Evolutionary conservation across 2,113 vertebrate species (phyloP), one percentile per base, ranked within the genome.

Genomic region (Trichomycterus rosablanca): DNA sequence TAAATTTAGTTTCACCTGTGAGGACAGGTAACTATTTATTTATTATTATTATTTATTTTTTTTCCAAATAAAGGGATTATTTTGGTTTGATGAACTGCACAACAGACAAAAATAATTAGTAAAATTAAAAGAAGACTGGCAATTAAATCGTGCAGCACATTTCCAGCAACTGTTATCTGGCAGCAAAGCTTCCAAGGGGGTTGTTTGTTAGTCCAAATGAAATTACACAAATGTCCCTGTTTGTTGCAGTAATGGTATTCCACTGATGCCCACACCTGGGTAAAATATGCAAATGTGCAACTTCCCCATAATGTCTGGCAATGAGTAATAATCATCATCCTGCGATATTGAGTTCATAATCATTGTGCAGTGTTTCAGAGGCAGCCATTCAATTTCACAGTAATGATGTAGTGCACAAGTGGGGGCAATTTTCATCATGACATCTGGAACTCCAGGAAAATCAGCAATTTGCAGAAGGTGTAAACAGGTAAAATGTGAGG

Each of bases 191-290:
- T 59, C 54, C 65, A 58, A 59, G 18, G 65, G 59, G 64, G 49
- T 37, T 54, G 70, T 63, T 72, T 67, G 64, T 63, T 59, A 67
- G 64, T 48, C 20, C 42, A 72, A 71, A 72, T 64, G 67, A 62
- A 72, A 72, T 72, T 67, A 72, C 70, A 72, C 24, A 40, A 63
- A 59, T 72, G 54, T 72, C 54, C 70, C 54, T 63, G 49, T 72
- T 67, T 68, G 70, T 43, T 9, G 14, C 44, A 49, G 64, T 67
- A 67, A 68, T 63, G 59, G 59, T 54, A 68, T 72, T 64, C 59
- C 54, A 23, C 70, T 64, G 70, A 72, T 67, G 67, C 64, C 66
- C 59, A 67, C 70, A 72, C 70, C 70, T 68, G 70, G 64, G 70
- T 72, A 72, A 59, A 72, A 68, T 68, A 72, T 72, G 65, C 70